Conservation (phyloP, 2,888 invertebrate genomes). For the Baronia brevicornis region DNA sequence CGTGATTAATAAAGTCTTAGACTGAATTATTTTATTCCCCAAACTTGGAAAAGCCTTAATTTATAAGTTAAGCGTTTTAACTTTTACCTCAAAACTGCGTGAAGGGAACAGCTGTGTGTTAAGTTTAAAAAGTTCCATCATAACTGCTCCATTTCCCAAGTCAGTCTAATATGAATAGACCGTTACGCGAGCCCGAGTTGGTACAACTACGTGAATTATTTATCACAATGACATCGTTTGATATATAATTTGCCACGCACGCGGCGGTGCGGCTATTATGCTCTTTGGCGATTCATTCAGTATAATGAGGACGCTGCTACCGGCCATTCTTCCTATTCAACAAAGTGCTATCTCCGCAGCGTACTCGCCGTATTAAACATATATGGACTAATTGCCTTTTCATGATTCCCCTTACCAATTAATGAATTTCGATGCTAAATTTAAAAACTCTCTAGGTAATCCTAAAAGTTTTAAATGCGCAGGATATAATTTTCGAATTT, state of each 20-base stretch:
- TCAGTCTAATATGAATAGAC: slow-evolving; percentile 18
- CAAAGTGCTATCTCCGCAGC: slow-evolving; percentile 14
- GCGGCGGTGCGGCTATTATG: slow-evolving; percentile 46
- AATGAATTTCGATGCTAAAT: too few species aligned
- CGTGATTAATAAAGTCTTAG: too few species aligned
- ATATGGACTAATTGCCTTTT: too few species aligned
- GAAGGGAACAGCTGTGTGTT: slow-evolving; percentile 6
- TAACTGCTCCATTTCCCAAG: slow-evolving; percentile 14
- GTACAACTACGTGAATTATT: slow-evolving; percentile 41
- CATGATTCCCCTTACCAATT: too few species aligned
- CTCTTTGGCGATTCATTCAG: slow-evolving; percentile 63
- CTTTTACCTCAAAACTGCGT: too few species aligned
- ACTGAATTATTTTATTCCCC: too few species aligned
- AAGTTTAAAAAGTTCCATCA: slow-evolving; percentile 15
- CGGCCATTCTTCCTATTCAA: slow-evolving; percentile 31
- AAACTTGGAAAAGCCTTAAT: too few species aligned
- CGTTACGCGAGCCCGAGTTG: slow-evolving; percentile 12
- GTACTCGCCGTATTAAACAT: too few species aligned
- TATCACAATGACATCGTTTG: slow-evolving; percentile 64
- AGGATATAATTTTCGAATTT: too few species aligned
- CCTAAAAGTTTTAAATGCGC: too few species aligned
- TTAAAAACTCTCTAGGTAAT: too few species aligned
- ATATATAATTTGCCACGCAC: slow-evolving; percentile 65
- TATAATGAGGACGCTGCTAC: slow-evolving; percentile 61
- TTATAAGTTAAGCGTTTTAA: too few species aligned